Base-by-base conservation (phyloP, 2,888 invertebrate genomes). In the Muschampia plurimacula region DNA sequence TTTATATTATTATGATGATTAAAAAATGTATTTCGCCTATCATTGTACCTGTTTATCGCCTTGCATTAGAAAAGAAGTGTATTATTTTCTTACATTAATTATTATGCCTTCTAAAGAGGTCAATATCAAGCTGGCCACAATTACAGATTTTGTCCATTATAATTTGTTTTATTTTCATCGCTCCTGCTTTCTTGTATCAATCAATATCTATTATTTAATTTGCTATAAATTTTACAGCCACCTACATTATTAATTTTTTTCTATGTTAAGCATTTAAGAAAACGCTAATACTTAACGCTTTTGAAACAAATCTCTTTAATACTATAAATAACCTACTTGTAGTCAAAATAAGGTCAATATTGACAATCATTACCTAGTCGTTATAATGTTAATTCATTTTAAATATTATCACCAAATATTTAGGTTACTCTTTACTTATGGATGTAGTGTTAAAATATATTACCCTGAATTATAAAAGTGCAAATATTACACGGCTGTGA, bases 141-240 rank as follows among this genome's bases (percentile, higher is more conserved):
- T 86, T 88, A 91, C 88, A 85, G 81, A 86, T 85, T 87, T 84
- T 86, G 85, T 85, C 83, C 83, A 87, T 88, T 60, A 10, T 46
- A 32, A 86, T 87, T 88, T 82, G 88, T 91, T 90, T 90, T 82
- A 88, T 70, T 89, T 89, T 86, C 32, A 15, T 59, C 13, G 13
- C 15, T 63, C 63, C 64, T 52, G 64, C 52, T 69, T 71, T 65
- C 49, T 28, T 36, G 28, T 2, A 28, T 22, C 10, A 57, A 57
- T n/a, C 10, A 49, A 22, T 22, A 22, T 22, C 22, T 22, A 22
- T 39, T 39, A 39, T 39, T 39, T 55, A 55, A 22, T 22, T 55
- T 22, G 52, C 52, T 55, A 22, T 22, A 13, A 55, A 55, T 55
- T 8, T 22, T 2, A 52, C 49, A 52, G 49, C 49, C n/a, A 52